Evolutionary conservation across 2,113 vertebrate species (phyloP).

Genomic region (Apteryx owenii): DNA sequence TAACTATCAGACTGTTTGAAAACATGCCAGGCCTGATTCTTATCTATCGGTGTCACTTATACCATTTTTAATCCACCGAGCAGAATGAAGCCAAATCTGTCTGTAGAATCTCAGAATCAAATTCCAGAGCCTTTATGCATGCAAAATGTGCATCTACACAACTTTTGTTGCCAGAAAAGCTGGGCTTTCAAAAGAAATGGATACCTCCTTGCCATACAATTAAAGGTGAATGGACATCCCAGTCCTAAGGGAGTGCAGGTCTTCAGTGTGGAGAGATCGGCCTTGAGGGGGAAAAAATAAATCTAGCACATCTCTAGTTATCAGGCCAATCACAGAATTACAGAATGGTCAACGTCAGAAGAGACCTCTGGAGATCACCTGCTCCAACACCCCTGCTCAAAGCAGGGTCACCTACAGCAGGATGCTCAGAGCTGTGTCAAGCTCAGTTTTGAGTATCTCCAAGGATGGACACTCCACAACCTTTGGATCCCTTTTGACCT

Average conservation of each 20-base stretch:
- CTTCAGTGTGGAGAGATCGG: background rate
- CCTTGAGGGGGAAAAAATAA: background rate
- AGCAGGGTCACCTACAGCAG: background rate
- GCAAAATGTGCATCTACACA: background rate
- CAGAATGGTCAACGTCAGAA: background rate
- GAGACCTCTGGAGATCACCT: background rate
- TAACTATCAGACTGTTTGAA: background rate
- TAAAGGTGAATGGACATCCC: background rate
- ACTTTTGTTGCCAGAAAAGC: background rate
- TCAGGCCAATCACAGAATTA: background rate
- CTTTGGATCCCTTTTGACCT: background rate
- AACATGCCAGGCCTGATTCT: constrained; percentile 19
- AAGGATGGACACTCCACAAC: background rate
- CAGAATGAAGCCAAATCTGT: background rate
- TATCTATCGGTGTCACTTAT: background rate
- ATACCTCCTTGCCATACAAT: fast-evolving
- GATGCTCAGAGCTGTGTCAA: fast-evolving
- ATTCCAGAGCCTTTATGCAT: background rate
- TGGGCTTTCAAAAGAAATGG: background rate
- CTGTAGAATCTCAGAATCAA: background rate
- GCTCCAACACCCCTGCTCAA: fast-evolving
- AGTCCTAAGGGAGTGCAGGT: background rate
- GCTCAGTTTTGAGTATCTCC: background rate
- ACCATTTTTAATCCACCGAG: background rate
- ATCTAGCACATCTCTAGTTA: fast-evolving